These are phyloP conservation scores for Onychorhynchus coronatus DNA, from an alignment of 2,113 vertebrate species.

Conservation along the genomic window DNA sequence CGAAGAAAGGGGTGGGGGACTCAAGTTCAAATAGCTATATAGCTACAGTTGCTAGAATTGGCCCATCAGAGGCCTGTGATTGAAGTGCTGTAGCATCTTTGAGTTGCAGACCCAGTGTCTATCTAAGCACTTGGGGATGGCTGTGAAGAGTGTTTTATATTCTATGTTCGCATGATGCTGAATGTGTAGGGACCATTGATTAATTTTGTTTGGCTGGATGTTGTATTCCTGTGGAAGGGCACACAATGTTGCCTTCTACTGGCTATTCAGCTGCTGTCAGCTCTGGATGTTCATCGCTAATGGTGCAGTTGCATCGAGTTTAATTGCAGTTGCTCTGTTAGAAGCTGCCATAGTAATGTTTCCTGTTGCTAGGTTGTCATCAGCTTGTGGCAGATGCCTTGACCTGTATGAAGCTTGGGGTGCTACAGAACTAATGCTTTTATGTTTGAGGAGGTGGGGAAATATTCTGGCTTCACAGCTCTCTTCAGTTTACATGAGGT, in stretches of 20 bases:
- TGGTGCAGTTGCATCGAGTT: neutral
- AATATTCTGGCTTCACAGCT: neutral
- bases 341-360: neutral
- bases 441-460: accelerated
- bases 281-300: neutral
- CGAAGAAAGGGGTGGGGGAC: neutral
- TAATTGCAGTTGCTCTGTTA: neutral
- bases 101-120: neutral
- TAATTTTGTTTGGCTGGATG: neutral
- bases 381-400: neutral
- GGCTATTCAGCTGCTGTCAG: neutral
- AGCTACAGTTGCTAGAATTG: neutral
- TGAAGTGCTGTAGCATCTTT: neutral
- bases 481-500: neutral
- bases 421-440: neutral
- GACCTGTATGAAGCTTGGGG: neutral
- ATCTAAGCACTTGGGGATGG: neutral
- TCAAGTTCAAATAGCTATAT: accelerated
- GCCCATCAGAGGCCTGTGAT: neutral
- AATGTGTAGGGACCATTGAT: neutral
- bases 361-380: neutral
- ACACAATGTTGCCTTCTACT: neutral
- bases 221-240: neutral
- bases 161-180: neutral
- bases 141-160: neutral